Evolutionary conservation across 2,888 invertebrate genomes (phyloP).

Genomic region (Lepeophtheirus nordmannii): DNA sequence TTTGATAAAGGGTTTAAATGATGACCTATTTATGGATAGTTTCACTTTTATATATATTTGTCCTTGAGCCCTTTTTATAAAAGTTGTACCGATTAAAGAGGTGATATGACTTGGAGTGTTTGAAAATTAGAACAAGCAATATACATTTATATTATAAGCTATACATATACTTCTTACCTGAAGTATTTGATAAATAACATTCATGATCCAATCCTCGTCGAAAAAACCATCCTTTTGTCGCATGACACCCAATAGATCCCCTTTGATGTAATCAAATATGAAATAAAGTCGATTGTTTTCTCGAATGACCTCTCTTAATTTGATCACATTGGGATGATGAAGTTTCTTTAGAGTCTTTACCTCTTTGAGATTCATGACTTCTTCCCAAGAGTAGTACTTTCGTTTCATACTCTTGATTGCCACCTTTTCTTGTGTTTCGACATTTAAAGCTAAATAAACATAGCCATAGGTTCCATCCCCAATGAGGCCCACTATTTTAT

Average conservation of each 20-base stretch:
- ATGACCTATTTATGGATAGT: too few species aligned
- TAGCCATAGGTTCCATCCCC: constrained; percentile 27
- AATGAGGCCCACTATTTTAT: constrained; percentile 25
- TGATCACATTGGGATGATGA: constrained; percentile 43
- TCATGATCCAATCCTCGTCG: constrained; percentile 11
- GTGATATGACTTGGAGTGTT: neutral
- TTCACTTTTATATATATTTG: too few species aligned
- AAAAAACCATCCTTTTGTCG: constrained; percentile 33
- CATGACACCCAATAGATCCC: constrained; percentile 44
- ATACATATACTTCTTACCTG: constrained; percentile 18
- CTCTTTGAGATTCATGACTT: constrained; percentile 42
- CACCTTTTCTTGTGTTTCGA: constrained; percentile 28
- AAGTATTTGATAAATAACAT: constrained; percentile 18
- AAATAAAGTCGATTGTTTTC: constrained; percentile 44
- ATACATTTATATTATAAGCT: too few species aligned
- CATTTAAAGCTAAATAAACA: constrained; percentile 26
- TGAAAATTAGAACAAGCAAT: neutral
- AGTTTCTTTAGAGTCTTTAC: constrained; percentile 42
- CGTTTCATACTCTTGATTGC: constrained; percentile 39
- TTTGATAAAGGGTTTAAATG: too few species aligned
- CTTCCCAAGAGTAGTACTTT: constrained; percentile 45
- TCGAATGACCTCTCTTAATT: constrained; percentile 42
- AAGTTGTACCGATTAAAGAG: too few species aligned
- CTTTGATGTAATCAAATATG: constrained; percentile 45
- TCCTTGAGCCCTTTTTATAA: too few species aligned